phyloP scores from a whole-genome alignment of 2,113 vertebrate species.

The Cynocephalus volans region DNA sequence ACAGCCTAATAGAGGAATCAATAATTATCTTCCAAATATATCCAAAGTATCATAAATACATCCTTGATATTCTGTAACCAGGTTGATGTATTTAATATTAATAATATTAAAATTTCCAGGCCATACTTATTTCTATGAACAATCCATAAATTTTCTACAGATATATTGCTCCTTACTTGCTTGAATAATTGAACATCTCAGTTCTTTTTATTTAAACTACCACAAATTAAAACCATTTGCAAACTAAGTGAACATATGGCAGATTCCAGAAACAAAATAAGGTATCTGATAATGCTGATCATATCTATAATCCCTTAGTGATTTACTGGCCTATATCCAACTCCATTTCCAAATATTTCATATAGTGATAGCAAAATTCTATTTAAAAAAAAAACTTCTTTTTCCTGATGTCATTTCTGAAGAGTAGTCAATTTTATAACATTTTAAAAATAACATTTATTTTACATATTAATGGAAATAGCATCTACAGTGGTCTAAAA shows the following conservation, averaged over 20 bases:
- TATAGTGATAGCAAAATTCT: background rate
- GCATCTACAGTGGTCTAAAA: background rate
- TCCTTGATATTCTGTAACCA: background rate
- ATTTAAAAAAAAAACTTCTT: conserved; percentile 31
- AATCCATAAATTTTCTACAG: background rate
- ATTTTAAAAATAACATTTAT: background rate
- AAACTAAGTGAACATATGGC: conserved; percentile 27
- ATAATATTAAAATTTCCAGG: conserved; percentile 7
- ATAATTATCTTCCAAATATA: conserved; percentile 32
- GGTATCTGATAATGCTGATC: conserved; percentile 48
- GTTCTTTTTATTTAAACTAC: conserved; percentile 30
- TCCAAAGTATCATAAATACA: background rate
- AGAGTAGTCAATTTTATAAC: background rate
- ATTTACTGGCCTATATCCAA: conserved; percentile 63
- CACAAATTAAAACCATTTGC: conserved; percentile 58
- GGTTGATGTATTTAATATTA: background rate
- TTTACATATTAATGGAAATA: conserved; percentile 52
- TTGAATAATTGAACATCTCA: conserved; percentile 22
- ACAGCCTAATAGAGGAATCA: background rate
- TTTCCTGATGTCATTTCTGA: background rate
- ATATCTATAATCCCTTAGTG: background rate
- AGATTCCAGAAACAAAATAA: conserved; percentile 59
- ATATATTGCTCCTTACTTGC: background rate
- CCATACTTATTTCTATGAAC: background rate
- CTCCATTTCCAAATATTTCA: conserved; percentile 45